Conservation (phyloP, 2,888 invertebrate species). For the Euzophera pinguis region DNA sequence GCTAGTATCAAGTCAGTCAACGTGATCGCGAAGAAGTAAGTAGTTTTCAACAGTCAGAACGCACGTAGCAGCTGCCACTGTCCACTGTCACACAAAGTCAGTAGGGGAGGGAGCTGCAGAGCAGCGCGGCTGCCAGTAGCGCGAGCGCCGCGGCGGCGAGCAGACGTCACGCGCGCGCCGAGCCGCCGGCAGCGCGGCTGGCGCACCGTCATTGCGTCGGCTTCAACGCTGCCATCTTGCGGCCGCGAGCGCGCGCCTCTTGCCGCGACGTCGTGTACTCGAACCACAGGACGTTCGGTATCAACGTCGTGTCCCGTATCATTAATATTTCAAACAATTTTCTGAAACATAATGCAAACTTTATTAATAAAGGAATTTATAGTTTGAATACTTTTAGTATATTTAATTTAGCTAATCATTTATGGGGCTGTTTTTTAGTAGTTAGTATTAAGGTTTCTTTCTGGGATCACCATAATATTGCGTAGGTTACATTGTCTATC, state of each 20-base stretch:
- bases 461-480: too few species aligned
- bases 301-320: slow-evolving; percentile 92
- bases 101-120: slow-evolving; percentile 39
- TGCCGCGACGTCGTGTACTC: slow-evolving; percentile 93
- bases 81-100: slow-evolving; percentile 11
- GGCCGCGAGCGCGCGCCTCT: slow-evolving; percentile 88
- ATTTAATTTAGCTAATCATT: too few species aligned
- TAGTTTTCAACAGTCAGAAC: slow-evolving; percentile 1
- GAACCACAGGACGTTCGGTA: slow-evolving; percentile 96
- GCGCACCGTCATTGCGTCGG: slow-evolving; percentile 88
- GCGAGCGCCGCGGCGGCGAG: slow-evolving; percentile 58
- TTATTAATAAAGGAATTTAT: too few species aligned
- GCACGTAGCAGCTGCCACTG: neutral
- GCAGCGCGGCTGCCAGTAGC: slow-evolving; percentile 54
- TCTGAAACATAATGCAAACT: slow-evolving; percentile 73
- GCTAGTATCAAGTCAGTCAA: too few species aligned
- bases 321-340: slow-evolving; percentile 91
- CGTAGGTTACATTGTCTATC: too few species aligned
- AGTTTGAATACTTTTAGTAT: too few species aligned
- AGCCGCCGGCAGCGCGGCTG: slow-evolving; percentile 44
- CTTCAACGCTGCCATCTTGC: slow-evolving; percentile 90
- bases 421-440: too few species aligned
- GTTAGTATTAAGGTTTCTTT: too few species aligned
- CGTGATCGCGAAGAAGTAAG: too few species aligned
- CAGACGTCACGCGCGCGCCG: slow-evolving; percentile 73